A percentile compares a stretch with the other conserved stretches of the same genome.
These are phyloP conservation scores for Manis javanica DNA, from an alignment of 2,797 vertebrate species.

Conservation along the genomic window DNA sequence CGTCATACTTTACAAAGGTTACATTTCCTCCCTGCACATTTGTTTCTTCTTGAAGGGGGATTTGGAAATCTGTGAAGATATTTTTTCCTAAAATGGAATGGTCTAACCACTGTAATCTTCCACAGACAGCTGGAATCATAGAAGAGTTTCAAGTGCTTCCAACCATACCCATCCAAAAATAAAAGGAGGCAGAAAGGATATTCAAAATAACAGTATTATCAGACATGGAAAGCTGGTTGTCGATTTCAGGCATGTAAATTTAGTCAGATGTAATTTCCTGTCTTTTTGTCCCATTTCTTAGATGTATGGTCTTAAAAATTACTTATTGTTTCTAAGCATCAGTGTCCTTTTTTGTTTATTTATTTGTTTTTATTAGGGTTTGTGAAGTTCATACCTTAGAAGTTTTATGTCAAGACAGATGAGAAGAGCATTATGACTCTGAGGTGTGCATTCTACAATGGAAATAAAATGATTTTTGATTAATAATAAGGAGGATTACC, in stretches of 20 bases:
- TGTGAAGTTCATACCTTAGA: not conserved
- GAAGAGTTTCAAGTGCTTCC: not conserved
- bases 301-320: not conserved
- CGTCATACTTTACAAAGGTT: not conserved
- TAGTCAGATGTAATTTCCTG: not conserved
- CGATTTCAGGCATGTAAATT: not conserved
- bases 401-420: not conserved
- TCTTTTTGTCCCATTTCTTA: not conserved
- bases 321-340: not conserved
- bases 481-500: not conserved
- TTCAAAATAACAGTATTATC: not conserved
- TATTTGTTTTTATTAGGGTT: not conserved
- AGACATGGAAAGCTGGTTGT: not conserved
- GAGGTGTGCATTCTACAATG: not conserved
- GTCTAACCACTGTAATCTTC: not conserved
- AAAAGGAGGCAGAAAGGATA: not conserved
- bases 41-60: not conserved
- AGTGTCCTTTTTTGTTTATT: not conserved
- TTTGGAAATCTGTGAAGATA: not conserved
- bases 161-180: not conserved
- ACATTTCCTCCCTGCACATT: not conserved
- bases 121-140: not conserved
- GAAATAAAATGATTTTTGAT: not conserved
- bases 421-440: not conserved
- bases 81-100: not conserved